Evolutionary conservation across 2,113 vertebrate genomes (phyloP), one percentile per base, ranked within the genome.

Genomic region (Otolemur garnettii): DNA sequence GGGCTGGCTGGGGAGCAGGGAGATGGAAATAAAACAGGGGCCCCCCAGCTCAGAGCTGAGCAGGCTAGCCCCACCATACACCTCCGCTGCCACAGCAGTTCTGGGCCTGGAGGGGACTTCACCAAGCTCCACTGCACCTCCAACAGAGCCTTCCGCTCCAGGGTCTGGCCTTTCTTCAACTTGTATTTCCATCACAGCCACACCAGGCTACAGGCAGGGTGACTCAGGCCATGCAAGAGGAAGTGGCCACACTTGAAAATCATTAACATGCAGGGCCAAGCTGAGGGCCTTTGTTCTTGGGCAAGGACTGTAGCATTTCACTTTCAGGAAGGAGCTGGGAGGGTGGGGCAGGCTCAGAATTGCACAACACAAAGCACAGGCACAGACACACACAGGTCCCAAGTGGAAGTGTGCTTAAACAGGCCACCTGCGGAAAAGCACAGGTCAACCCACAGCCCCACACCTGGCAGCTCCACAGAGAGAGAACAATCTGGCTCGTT

Each of bases 301-400:
- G 95, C 91, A 96, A 93, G 80, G 82, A 90, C 75, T 93, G 91
- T 35, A 81, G 60, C 87, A 74, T 94, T 97, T 96, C 95, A 92
- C 97, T 97, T 96, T 97, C 93, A 96, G 97, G 95, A 97, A 97
- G 95, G 87, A 95, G 93, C 84, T 55, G 72, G 71, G 80, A 95
- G 94, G 97, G 94, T 71, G 91, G 57, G 87, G 93, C 96, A 9
- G 38, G 64, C 64, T 92, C 62, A 10, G 66, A 85, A 81, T 93
- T 91, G 77, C 87, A 87, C 55, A 97, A 95, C 26, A 45, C 21
- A 71, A 83, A 74, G 60, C 69, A 90, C 83, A 95, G 38, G 91
- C 82, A 93, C 74, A 91, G 85, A 93, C 95, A 92, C 79, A 93
- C 89, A 82, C 71, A 38, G 82, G 78, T 83, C 69, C 71, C 81